Evolutionary conservation across 2,797 vertebrate species (phyloP).

Genomic region (Anguilla obscura): DNA sequence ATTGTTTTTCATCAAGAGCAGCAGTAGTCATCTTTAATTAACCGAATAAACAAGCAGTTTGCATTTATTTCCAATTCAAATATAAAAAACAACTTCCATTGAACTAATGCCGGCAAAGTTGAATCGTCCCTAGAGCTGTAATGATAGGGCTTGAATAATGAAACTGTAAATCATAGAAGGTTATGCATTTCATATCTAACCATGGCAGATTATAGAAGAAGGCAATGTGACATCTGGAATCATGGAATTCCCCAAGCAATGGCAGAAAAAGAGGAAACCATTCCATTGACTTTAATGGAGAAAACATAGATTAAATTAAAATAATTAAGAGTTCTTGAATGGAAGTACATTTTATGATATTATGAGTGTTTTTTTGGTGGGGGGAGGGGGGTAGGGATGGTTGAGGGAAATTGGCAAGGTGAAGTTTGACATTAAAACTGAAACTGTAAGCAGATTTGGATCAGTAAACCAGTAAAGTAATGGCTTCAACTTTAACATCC

Average conservation of each 20-base stretch:
- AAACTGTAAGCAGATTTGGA: no score
- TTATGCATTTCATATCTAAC: neutral
- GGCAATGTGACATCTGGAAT: neutral
- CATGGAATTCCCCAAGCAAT: neutral
- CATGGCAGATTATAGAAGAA: neutral
- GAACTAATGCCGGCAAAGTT: neutral
- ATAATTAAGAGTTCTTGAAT: neutral
- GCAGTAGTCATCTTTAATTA: neutral
- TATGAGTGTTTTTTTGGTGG: no score
- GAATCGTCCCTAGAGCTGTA: neutral
- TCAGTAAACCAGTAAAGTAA: no score
- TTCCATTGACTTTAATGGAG: neutral
- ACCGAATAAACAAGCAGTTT: neutral
- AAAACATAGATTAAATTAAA: neutral
- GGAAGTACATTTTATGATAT: neutral
- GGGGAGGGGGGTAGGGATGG: no score
- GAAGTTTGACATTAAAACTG: no score
- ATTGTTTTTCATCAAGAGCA: neutral
- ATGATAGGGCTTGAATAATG: neutral
- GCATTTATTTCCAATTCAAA: slow-evolving; percentile 1
- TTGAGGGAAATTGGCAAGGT: no score
- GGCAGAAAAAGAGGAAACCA: no score
- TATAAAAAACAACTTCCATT: neutral
- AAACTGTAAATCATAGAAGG: neutral
- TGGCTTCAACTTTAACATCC: no score